These are phyloP conservation scores for Caenorhabditis latens DNA, from an alignment of 1,140 invertebrate genomes.

Conservation along the genomic window DNA sequence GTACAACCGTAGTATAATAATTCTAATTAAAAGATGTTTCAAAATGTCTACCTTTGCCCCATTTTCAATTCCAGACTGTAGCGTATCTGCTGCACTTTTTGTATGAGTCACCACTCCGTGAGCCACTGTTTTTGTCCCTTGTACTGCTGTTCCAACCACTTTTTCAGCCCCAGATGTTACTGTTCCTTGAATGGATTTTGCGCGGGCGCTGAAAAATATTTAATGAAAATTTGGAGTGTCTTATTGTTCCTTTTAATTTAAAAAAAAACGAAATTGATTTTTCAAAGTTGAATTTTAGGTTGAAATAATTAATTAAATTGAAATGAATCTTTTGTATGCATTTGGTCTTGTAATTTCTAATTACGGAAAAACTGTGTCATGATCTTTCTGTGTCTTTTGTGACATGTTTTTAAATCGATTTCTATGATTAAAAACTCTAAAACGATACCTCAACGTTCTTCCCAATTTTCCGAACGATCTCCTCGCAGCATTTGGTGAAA, in stretches of 20 bases:
- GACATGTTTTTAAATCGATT: no score
- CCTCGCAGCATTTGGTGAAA: conserved; percentile 74
- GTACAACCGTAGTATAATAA: not conserved
- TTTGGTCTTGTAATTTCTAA: no score
- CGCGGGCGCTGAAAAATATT: conserved; percentile 67
- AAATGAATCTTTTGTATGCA: no score
- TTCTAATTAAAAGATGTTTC: no score
- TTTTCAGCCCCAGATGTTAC: conserved; percentile 66
- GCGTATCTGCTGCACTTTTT: conserved; percentile 74
- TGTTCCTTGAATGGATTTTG: conserved; percentile 73
- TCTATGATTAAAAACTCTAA: no score
- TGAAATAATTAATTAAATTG: no score
- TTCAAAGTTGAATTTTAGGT: no score
- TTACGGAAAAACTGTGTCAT: no score
- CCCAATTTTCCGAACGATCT: conserved; percentile 75
- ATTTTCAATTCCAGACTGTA: conserved; percentile 74
- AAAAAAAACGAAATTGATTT: no score
- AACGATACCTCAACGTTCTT: conserved; percentile 65
- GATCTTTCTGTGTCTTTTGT: no score
- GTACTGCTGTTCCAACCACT: conserved; percentile 74
- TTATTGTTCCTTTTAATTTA: no score
- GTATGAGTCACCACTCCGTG: conserved; percentile 77
- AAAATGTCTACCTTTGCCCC: conserved; percentile 69
- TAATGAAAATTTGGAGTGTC: no score
- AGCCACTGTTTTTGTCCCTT: conserved; percentile 76